Evolutionary conservation across 2,113 vertebrate genomes (phyloP).

Genomic region (Eurystomus gularis): DNA sequence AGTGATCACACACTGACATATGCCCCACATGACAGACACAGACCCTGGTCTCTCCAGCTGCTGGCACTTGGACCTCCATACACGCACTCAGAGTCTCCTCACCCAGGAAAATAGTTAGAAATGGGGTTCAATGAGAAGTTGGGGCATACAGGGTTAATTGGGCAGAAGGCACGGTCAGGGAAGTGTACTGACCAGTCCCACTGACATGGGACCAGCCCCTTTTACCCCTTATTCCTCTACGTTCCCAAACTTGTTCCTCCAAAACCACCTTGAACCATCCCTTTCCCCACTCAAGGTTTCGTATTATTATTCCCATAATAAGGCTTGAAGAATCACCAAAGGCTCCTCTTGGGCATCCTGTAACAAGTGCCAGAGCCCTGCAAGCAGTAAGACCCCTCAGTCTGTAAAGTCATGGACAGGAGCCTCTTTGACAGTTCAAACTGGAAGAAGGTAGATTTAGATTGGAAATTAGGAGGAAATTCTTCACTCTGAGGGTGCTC

Average conservation of each 20-base stretch:
- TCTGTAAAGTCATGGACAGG: neutral
- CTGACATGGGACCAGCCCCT: neutral
- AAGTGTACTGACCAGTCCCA: neutral
- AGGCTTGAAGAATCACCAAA: neutral
- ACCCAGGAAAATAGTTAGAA: neutral
- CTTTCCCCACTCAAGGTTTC: neutral
- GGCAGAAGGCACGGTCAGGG: neutral
- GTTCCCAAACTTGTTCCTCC: neutral
- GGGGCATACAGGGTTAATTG: neutral
- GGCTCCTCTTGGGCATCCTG: neutral
- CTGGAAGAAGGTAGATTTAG: too few relatives aligned
- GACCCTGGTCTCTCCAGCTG: neutral
- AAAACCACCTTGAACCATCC: neutral
- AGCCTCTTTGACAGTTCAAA: neutral
- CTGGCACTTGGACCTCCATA: neutral
- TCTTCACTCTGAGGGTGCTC: too few relatives aligned
- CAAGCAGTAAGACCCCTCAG: neutral
- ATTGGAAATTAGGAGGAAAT: too few relatives aligned
- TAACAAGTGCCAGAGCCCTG: neutral
- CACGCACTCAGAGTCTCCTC: neutral
- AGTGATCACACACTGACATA: neutral
- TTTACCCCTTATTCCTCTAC: neutral
- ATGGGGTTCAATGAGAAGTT: neutral
- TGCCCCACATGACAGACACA: fast-evolving
- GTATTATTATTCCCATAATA: too few relatives aligned